Conservation (phyloP, 2,797 vertebrate species). For the Sciurus vulgaris region DNA sequence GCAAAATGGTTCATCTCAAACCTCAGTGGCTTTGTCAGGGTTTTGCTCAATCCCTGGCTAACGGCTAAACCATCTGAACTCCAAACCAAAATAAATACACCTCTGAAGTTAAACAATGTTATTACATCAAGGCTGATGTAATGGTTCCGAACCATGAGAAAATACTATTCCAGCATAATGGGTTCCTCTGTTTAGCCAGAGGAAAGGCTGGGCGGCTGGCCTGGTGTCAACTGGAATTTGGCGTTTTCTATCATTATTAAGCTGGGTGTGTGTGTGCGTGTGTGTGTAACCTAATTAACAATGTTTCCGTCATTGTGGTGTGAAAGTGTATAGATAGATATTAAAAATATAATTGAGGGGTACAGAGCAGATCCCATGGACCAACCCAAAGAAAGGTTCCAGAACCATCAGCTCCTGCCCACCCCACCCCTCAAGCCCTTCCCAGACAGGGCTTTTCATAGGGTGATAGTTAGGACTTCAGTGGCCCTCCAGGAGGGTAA, state of each 20-base stretch:
- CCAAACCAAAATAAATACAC: constrained; percentile 90
- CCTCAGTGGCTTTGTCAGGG: constrained; percentile 84
- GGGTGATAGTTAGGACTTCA: not conserved
- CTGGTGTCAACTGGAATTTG: constrained; percentile 82
- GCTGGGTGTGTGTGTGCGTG: constrained; percentile 50
- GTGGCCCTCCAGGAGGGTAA: not conserved
- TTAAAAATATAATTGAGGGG: constrained; percentile 68
- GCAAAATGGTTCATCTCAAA: constrained; percentile 78
- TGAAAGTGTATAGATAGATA: constrained; percentile 59
- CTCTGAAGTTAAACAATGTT: constrained; percentile 88
- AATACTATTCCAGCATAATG: constrained; percentile 87
- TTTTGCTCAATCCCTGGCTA: constrained; percentile 87
- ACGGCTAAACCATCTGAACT: constrained; percentile 89
- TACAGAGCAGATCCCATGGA: constrained; percentile 14
- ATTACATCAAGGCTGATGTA: constrained; percentile 90
- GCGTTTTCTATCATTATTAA: constrained; percentile 78
- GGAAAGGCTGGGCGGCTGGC: constrained; percentile 82
- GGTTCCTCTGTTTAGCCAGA: constrained; percentile 83
- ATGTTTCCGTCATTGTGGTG: constrained; percentile 58
- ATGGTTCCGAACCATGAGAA: constrained; percentile 88
- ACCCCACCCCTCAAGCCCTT: not conserved
- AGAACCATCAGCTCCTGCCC: not conserved
- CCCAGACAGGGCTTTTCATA: not conserved
- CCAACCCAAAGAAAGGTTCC: constrained; percentile 60
- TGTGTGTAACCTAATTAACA: constrained; percentile 69